Base-by-base conservation (phyloP, 2,888 invertebrate species). In the Balanococcus diminutus region DNA sequence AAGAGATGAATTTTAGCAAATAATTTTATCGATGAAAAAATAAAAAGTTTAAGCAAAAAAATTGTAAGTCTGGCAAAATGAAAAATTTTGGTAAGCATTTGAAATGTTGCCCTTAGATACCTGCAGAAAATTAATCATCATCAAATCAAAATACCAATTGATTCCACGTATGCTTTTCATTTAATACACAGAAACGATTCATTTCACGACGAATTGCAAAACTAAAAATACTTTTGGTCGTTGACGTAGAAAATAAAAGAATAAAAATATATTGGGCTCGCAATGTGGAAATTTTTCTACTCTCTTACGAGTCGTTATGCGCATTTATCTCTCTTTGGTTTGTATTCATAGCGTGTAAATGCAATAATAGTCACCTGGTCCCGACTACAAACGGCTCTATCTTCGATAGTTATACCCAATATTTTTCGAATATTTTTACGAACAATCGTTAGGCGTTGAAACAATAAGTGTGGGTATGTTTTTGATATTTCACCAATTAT, bases 271-370 rank as follows among this genome's bases (percentile, higher is more conserved):
- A 79, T 79, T 79, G 75, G 32, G 36, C 32, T 36, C 75, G 36
- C 19, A 79, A 79, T 79, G 75, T 79, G 75, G 75, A 36, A 79
- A 79, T 31, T 79, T 79, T n/a, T 36, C 75, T 72, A 79, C 75
- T 79, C 75, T 79, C 75, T 32, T 31, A 79, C 75, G 75, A 32
- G 32, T 79, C 36, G 32, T 79, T 79, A 79, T 79, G 31, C 83
- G 61, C 56, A 67, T 61, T 83, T 61, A 61, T 61, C 83, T 36
- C 51, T 32, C 46, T 83, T 83, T 36, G 56, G 56, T 83, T 83
- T 61, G 83, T 83, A 83, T 83, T 83, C 83, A 83, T 83, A 61
- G 83, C 61, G 83, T 83, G 83, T 61, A 83, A 83, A 83, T 83
- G 83, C 83, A 83, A 83, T 83, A 83, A 83, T 83, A 51, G 83